Evolutionary conservation across 2,888 invertebrate species (phyloP).

Genomic region (Meteorus colon): DNA sequence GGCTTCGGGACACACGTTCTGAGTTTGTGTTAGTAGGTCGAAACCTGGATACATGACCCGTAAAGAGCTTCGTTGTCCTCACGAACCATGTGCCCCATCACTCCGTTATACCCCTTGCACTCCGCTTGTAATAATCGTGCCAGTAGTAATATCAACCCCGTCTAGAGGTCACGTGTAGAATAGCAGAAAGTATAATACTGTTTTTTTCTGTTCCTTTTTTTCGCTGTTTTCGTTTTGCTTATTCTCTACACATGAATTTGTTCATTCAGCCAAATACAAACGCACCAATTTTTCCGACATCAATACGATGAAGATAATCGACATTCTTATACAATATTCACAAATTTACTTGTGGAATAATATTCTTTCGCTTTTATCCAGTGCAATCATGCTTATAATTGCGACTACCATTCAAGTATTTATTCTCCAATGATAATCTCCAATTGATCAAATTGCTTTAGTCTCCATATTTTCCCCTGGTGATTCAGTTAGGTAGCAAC

Average conservation of each 20-base stretch:
- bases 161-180: neutral
- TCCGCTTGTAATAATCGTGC: neutral
- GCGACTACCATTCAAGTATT: too few relatives aligned
- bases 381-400: neutral
- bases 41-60: constrained; percentile 61
- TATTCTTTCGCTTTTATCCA: neutral
- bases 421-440: too few relatives aligned
- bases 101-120: neutral
- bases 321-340: constrained; percentile 5
- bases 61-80: constrained; percentile 31
- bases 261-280: neutral
- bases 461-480: too few relatives aligned
- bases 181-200: neutral
- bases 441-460: too few relatives aligned
- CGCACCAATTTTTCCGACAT: constrained; percentile 3
- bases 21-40: constrained; percentile 70
- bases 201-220: neutral
- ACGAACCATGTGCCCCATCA: constrained; percentile 21
- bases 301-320: neutral
- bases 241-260: neutral
- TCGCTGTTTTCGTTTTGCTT: neutral
- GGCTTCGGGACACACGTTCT: constrained; percentile 66
- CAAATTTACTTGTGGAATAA: neutral
- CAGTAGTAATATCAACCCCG: constrained; percentile 1
- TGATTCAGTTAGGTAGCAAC: too few relatives aligned